Percentiles rank a stretch among this genome's conserved stretches.
Evolutionary conservation across 1,140 invertebrate species (phyloP).

Genomic region (Drosophila athabasca): DNA sequence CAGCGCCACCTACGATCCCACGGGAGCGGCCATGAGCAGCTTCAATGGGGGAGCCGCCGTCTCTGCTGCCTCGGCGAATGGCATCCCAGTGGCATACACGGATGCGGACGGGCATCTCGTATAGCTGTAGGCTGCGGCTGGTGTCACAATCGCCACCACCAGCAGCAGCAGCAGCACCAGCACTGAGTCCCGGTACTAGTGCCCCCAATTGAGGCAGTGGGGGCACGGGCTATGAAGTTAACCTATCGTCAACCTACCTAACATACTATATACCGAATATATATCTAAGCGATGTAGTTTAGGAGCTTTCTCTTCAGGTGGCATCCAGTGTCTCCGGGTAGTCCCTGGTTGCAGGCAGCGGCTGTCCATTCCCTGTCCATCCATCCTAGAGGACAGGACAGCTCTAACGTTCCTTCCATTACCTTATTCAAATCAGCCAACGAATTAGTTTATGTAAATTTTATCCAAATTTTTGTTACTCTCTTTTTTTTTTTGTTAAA

Average conservation of each 20-base stretch:
- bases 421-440: conserved; percentile 81
- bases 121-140: conserved; percentile 81
- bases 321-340: not conserved
- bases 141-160: conserved; percentile 41
- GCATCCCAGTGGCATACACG: conserved; percentile 72
- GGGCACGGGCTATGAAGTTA: conserved; percentile 2
- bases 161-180: conserved; percentile 3
- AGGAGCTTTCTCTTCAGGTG: conserved; percentile 56
- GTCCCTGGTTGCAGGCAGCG: not conserved
- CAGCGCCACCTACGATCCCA: conserved; percentile 75
- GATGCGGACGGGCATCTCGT: conserved; percentile 83
- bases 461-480: conserved; percentile 36
- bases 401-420: conserved; percentile 40
- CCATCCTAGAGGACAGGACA: not conserved
- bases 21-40: conserved; percentile 68
- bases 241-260: conserved; percentile 21
- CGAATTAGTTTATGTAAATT: conserved; percentile 81
- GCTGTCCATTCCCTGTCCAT: conserved; percentile 9
- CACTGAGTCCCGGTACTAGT: conserved; percentile 63
- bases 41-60: conserved; percentile 59
- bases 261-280: conserved; percentile 20
- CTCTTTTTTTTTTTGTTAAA: not conserved
- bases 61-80: conserved; percentile 19
- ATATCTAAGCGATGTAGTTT: conserved; percentile 53
- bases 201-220: too few species aligned